Evolutionary conservation across 2,113 vertebrate species (phyloP).

Genomic region (Caranx melampygus): DNA sequence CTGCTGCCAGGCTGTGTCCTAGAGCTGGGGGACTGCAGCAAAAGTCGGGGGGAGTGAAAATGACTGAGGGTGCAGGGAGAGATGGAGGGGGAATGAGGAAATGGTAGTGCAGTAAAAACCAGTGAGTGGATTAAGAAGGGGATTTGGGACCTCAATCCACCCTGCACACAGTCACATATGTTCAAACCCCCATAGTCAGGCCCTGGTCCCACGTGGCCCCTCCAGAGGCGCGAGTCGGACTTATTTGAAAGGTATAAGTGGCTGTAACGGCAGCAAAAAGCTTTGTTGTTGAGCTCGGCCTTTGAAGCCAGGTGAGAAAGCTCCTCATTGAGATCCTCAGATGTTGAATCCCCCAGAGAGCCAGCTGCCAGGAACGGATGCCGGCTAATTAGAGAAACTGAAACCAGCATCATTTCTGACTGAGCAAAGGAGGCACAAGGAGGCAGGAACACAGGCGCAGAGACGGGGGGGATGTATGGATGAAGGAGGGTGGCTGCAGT

Average conservation of each 20-base stretch:
- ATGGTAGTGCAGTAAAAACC: slow-evolving; percentile 34
- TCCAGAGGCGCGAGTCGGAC: slow-evolving; percentile 34
- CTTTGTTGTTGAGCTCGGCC: slow-evolving; percentile 66
- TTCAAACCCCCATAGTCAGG: background rate
- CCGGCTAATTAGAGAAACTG: slow-evolving; percentile 61
- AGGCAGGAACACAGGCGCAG: slow-evolving; percentile 45
- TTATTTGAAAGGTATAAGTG: slow-evolving; percentile 62
- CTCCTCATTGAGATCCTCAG: slow-evolving; percentile 66
- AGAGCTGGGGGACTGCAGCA: slow-evolving; percentile 7
- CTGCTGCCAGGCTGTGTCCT: slow-evolving; percentile 10
- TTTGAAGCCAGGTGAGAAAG: slow-evolving; percentile 77
- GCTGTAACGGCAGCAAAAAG: slow-evolving; percentile 47
- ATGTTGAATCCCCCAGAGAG: slow-evolving; percentile 69
- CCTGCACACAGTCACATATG: slow-evolving; percentile 31
- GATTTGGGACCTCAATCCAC: slow-evolving; percentile 66
- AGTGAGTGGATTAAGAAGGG: slow-evolving; percentile 65
- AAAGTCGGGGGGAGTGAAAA: background rate
- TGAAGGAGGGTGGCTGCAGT: slow-evolving; percentile 38
- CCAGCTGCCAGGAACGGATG: slow-evolving; percentile 37
- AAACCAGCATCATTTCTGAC: slow-evolving; percentile 57
- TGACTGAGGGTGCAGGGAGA: background rate
- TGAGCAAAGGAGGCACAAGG: slow-evolving; percentile 28
- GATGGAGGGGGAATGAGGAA: slow-evolving; percentile 10
- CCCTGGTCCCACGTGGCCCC: slow-evolving; percentile 40
- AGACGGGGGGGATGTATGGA: slow-evolving; percentile 40